Base-by-base conservation (phyloP, 2,113 vertebrate species). In the Plecotus auritus region DNA sequence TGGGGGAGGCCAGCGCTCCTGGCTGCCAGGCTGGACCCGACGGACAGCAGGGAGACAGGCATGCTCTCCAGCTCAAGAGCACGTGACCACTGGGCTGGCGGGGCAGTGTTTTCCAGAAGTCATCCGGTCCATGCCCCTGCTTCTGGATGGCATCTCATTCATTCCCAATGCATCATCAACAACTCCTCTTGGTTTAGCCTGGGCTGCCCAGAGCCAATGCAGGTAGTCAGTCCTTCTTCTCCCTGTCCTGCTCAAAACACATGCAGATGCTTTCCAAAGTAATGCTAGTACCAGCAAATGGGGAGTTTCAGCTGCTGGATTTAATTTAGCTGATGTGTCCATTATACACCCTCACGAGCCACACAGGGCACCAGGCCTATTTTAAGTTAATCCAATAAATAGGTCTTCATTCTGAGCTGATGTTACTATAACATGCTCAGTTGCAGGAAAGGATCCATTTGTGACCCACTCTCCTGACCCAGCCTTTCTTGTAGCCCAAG, bases 301-400 rank as follows among this genome's bases (percentile, higher is more conserved):
- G 70, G 67, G 91, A 59, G 49, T 67, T 88, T 66, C 61, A 82
- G 88, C 67, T 35, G 80, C 93, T 93, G 92, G 88, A 69, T 92
- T 74, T 74, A 78, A 97, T 87, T 85, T 45, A 92, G 88, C 80
- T 28, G 54, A 80, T 95, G 88, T 66, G 83, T 89, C 83, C 12
- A 0, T 82, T 35, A 87, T 70, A 94, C 78, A 32, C 95, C 83
- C 93, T 88, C 95, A 78, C 78, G 13, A 83, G 94, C 56, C 47
- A 66, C 7, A 4, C 32, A 5, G 92, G 88, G 95, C 69, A 67
- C 35, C 0, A 2, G 45, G 90, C 81, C 96, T 94, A 66, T 61
- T 78, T 88, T 76, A 49, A 96, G 80, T 87, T 94, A 96, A 93
- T 81, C 82, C 91, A 96, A 85, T 96, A 92, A 97, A 92, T 47